Evolutionary conservation across 2,888 invertebrate species (phyloP).

Genomic region (Nomada flava): DNA sequence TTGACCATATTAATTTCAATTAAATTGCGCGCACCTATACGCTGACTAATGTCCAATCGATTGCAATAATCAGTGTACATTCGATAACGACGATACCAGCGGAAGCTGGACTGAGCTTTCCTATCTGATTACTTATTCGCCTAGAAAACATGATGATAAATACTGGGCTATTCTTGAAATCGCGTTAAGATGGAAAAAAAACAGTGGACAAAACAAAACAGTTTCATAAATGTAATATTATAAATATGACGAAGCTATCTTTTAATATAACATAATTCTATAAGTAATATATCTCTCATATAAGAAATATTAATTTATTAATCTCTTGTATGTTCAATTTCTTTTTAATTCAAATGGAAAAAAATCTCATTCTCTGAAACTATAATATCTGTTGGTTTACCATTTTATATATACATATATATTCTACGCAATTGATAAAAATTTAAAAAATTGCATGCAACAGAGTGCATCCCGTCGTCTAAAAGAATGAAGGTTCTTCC

Average conservation of each 20-base stretch:
- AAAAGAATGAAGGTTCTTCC: slow-evolving; percentile 18
- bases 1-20: slow-evolving; percentile 31
- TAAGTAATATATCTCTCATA: too few species aligned
- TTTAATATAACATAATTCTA: too few species aligned
- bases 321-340: too few species aligned
- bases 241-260: too few species aligned
- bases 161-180: background rate
- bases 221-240: too few species aligned
- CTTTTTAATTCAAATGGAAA: too few species aligned
- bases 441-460: background rate
- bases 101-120: slow-evolving; percentile 1
- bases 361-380: too few species aligned
- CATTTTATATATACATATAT: too few species aligned
- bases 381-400: background rate
- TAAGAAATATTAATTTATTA: background rate
- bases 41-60: slow-evolving; percentile 21
- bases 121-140: slow-evolving; percentile 11
- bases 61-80: slow-evolving; percentile 22
- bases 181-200: too few species aligned
- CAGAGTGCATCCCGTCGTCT: slow-evolving; percentile 16
- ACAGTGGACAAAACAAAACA: too few species aligned
- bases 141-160: background rate
- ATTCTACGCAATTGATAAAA: background rate
- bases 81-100: background rate
- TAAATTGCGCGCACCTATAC: slow-evolving; percentile 15